Conservation (phyloP, 2,113 vertebrate species). For the Pelodiscus sinensis region DNA sequence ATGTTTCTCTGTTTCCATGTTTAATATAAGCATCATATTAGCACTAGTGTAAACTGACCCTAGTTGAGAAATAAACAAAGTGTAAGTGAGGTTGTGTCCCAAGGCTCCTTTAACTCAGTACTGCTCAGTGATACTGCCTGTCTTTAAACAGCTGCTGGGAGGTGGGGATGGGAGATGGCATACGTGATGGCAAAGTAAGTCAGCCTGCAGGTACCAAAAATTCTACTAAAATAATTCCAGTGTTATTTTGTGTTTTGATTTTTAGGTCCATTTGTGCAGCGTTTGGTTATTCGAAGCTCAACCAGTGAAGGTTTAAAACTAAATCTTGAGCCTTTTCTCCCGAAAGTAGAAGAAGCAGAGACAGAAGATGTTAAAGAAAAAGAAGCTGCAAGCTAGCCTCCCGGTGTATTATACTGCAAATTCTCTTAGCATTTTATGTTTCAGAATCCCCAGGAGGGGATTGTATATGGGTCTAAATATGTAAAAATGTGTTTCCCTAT, state of each 20-base stretch:
- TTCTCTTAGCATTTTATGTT: not conserved
- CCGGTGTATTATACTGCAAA: not conserved
- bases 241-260: slow-evolving; percentile 1
- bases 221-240: not conserved
- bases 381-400: not conserved
- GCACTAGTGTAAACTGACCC: not conserved
- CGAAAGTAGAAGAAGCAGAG: slow-evolving; percentile 39
- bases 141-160: no score
- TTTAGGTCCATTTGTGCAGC: slow-evolving; percentile 86
- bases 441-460: not conserved
- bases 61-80: not conserved
- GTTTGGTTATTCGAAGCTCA: slow-evolving; percentile 80
- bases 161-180: no score
- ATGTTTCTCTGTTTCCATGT: not conserved
- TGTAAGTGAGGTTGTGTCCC: not conserved
- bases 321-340: slow-evolving; percentile 77
- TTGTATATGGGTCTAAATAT: not conserved
- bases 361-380: not conserved
- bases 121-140: not conserved
- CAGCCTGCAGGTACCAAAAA: accelerated
- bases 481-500: not conserved
- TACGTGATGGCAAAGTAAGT: not conserved
- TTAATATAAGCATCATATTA: not conserved
- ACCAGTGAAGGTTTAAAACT: slow-evolving; percentile 89
- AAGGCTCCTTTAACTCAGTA: not conserved